Conservation (phyloP, 2,797 vertebrate species). For the Ctenochaetus hawaiiensis region DNA sequence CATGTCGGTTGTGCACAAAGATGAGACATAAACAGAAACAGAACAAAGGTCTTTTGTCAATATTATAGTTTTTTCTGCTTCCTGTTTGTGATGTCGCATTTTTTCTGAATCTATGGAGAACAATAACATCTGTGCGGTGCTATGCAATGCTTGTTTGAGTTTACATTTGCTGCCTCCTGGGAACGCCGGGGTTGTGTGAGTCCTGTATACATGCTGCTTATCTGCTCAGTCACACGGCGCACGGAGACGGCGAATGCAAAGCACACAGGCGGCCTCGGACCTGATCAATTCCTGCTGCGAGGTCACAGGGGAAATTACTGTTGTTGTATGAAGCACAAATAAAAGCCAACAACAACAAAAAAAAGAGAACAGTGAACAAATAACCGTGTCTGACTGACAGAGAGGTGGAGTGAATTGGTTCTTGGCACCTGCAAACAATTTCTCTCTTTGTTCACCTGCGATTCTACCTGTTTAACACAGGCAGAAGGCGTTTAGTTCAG, state of each 20-base stretch:
- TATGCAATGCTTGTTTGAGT: slow-evolving; percentile 28
- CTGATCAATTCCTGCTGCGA: slow-evolving; percentile 74
- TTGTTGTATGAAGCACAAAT: slow-evolving; percentile 77
- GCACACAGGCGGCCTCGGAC: slow-evolving; percentile 51
- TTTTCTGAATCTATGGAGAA: slow-evolving; percentile 10
- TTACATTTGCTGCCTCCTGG: slow-evolving; percentile 39
- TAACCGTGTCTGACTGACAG: slow-evolving; percentile 72
- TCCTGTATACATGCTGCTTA: slow-evolving; percentile 16
- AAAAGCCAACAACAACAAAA: slow-evolving; percentile 55
- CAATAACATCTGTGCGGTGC: slow-evolving; percentile 6
- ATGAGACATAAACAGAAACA: slow-evolving; percentile 12
- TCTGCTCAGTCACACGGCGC: slow-evolving; percentile 29
- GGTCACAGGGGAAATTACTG: slow-evolving; percentile 80
- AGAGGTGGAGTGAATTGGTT: slow-evolving; percentile 64
- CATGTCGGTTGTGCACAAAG: background rate
- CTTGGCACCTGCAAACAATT: slow-evolving; percentile 62
- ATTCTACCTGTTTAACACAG: slow-evolving; percentile 44
- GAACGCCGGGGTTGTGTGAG: slow-evolving; percentile 10
- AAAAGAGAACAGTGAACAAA: slow-evolving; percentile 71
- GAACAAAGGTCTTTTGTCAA: slow-evolving; percentile 25
- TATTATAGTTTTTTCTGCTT: slow-evolving; percentile 3
- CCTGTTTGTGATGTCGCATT: background rate
- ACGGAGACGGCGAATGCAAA: slow-evolving; percentile 46
- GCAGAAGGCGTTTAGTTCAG: slow-evolving; percentile 9
- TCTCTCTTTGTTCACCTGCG: slow-evolving; percentile 57